phyloP scores from a whole-genome alignment of 2,113 vertebrate species.

The Tetrao urogallus region DNA sequence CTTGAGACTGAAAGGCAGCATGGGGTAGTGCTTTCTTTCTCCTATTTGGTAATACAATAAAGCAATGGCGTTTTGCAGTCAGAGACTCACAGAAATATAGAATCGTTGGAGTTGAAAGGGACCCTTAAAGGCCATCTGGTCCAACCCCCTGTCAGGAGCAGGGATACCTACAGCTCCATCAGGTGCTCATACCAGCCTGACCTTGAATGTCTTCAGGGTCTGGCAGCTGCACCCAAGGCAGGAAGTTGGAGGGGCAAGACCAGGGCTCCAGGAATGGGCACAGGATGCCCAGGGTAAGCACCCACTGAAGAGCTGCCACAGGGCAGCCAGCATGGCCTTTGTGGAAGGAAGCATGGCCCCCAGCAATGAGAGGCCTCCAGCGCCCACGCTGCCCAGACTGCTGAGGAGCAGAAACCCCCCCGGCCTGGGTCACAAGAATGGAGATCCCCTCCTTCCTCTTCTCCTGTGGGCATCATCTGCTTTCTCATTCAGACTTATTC shows the following conservation, averaged over 20 bases:
- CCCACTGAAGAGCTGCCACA: fast-evolving
- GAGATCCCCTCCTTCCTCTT: neutral
- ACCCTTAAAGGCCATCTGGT: too few relatives aligned
- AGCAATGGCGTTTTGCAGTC: neutral
- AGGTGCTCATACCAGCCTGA: too few relatives aligned
- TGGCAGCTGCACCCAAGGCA: fast-evolving
- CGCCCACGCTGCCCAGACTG: fast-evolving
- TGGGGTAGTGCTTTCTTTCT: neutral
- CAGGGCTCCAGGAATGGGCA: neutral
- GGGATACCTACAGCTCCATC: too few relatives aligned
- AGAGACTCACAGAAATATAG: too few relatives aligned
- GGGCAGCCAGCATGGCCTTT: neutral
- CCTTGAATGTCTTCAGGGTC: too few relatives aligned
- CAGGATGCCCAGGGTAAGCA: fast-evolving
- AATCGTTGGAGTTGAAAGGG: too few relatives aligned
- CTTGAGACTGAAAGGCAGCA: neutral
- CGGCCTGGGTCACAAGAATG: neutral
- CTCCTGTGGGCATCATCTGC: fast-evolving
- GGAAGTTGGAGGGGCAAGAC: neutral
- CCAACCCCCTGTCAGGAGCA: too few relatives aligned
- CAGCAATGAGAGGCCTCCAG: neutral
- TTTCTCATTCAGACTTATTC: neutral
- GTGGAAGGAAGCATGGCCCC: neutral
- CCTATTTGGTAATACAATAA: fast-evolving
- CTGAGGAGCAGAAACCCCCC: neutral